A percentile compares a stretch with the other conserved stretches of the same genome.
These are phyloP conservation scores for Amazona vittata DNA, from an alignment of 2,113 vertebrate species.

Conservation along the genomic window DNA sequence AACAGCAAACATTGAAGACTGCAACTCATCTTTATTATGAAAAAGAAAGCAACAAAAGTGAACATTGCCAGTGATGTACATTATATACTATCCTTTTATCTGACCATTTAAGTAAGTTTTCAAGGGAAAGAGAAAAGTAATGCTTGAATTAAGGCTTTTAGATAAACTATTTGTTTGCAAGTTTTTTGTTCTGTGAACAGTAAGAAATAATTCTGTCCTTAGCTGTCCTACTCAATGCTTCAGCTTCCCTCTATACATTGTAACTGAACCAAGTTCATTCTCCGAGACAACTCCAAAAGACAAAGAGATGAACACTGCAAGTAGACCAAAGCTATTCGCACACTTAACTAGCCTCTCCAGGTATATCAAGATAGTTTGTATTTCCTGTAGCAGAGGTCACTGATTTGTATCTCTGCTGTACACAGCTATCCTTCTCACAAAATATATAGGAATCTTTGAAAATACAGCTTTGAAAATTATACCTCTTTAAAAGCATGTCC, in stretches of 20 bases:
- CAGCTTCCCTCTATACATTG: neutral
- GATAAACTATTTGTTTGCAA: neutral
- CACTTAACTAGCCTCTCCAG: neutral
- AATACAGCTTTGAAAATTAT: neutral
- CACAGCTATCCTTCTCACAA: neutral
- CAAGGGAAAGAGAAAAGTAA: neutral
- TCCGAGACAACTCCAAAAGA: neutral
- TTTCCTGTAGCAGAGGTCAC: neutral
- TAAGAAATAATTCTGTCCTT: neutral
- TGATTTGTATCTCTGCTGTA: neutral
- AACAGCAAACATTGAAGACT: neutral
- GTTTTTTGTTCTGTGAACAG: neutral
- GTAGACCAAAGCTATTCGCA: neutral
- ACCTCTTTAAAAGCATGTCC: neutral
- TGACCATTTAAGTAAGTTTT: neutral
- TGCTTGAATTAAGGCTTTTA: neutral
- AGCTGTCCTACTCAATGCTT: neutral
- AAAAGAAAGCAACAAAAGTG: neutral
- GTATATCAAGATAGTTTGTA: neutral
- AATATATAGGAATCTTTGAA: neutral
- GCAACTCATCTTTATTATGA: slow-evolving; percentile 19
- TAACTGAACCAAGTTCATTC: neutral
- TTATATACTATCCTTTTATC: neutral
- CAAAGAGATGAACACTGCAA: neutral
- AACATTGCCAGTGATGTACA: neutral